These are phyloP conservation scores for Falco concolor DNA, from an alignment of 2,797 vertebrate species.

Conservation along the genomic window DNA sequence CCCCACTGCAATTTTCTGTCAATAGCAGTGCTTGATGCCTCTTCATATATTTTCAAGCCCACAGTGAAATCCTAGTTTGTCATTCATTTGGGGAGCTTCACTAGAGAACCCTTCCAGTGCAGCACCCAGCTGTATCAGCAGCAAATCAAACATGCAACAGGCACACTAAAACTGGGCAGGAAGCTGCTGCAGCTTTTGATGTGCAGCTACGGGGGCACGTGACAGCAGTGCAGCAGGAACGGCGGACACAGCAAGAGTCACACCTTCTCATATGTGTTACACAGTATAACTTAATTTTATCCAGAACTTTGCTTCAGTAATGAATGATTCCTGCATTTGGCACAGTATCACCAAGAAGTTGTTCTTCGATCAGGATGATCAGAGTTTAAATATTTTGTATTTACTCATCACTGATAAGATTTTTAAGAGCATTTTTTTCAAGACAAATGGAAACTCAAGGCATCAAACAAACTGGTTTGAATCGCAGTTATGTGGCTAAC, in stretches of 20 bases:
- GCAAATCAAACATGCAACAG: neutral
- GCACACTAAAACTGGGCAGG: neutral
- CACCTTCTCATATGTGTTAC: neutral
- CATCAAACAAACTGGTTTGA: neutral
- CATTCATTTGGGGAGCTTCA: neutral
- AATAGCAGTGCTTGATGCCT: neutral
- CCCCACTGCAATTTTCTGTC: neutral
- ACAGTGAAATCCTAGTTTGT: neutral
- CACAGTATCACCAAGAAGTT: neutral
- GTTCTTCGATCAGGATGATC: neutral
- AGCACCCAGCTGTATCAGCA: rapidly evolving
- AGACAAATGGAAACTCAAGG: neutral
- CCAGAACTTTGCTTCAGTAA: neutral
- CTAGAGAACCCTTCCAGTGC: neutral
- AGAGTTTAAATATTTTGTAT: neutral
- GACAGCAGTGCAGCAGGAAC: neutral
- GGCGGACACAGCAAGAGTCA: rapidly evolving
- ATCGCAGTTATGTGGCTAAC: conserved; percentile 23
- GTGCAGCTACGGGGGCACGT: neutral
- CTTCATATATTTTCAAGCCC: neutral
- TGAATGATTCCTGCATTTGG: neutral
- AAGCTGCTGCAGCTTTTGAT: neutral
- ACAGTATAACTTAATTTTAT: neutral
- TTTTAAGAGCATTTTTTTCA: neutral
- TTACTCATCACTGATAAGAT: neutral